These are phyloP conservation scores for Ceratina calcarata DNA, from an alignment of 1,140 invertebrate species.

Conservation along the genomic window DNA sequence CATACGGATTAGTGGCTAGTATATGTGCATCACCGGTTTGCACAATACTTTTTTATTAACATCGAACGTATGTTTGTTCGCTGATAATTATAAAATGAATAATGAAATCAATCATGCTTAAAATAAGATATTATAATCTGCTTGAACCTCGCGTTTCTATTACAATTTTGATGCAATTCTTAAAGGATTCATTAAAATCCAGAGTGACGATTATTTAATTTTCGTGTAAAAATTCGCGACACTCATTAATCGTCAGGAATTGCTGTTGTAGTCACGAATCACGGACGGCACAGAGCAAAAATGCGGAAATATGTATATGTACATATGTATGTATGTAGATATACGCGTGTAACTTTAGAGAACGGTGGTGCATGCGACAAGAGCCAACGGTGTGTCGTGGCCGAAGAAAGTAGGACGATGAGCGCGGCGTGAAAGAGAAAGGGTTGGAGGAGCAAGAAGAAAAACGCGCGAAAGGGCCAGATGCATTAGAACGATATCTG, in stretches of 20 bases:
- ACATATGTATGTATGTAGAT: background rate
- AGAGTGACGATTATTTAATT: background rate
- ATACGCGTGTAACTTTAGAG: constrained; percentile 14
- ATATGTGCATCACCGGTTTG: no score
- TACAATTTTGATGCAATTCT: no score
- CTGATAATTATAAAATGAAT: no score
- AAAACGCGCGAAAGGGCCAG: background rate
- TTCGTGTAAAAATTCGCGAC: background rate
- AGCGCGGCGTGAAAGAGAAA: constrained; percentile 44
- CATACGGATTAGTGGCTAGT: no score
- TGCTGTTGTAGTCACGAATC: background rate
- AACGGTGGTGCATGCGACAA: constrained; percentile 29
- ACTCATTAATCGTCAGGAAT: background rate
- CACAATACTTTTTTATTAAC: no score
- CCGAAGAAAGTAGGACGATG: constrained; percentile 53
- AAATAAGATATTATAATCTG: no score
- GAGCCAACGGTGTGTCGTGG: constrained; percentile 15
- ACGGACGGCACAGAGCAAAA: background rate
- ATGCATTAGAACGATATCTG: constrained; percentile 18
- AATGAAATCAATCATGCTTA: no score
- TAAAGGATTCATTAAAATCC: no score
- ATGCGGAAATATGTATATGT: background rate
- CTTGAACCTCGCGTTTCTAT: no score
- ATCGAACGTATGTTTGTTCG: no score
- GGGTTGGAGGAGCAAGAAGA: constrained; percentile 16